Percentiles rank a stretch among this genome's conserved stretches.
These are phyloP conservation scores for Phalacrocorax carbo DNA, from an alignment of 2,113 vertebrate genomes.

Conservation along the genomic window DNA sequence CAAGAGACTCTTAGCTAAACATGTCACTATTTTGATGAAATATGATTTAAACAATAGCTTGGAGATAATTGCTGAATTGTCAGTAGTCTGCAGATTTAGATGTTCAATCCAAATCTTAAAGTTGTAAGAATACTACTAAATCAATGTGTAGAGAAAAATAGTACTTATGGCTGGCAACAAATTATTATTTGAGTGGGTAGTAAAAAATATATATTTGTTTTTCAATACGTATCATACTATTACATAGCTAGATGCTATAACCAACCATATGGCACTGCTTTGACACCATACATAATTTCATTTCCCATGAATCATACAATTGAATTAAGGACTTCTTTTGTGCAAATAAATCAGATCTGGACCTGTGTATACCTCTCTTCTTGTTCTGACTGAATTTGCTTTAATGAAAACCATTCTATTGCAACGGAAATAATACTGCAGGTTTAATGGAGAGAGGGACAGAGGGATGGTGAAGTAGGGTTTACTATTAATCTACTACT, in stretches of 20 bases:
- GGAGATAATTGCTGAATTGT: conserved; percentile 21
- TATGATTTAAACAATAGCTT: conserved; percentile 25
- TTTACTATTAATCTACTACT: background rate
- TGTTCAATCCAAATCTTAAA: background rate
- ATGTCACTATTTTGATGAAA: conserved; percentile 29
- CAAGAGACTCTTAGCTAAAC: background rate
- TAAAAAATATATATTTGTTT: background rate
- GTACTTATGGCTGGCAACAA: background rate
- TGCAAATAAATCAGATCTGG: background rate
- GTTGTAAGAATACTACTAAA: background rate
- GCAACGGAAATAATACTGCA: background rate
- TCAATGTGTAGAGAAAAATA: background rate
- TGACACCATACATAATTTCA: background rate
- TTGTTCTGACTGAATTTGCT: background rate
- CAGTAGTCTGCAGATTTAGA: background rate
- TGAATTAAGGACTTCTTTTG: background rate
- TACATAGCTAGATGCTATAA: background rate
- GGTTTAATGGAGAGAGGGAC: background rate
- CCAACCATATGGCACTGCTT: background rate
- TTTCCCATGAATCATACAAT: background rate
- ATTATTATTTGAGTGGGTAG: background rate
- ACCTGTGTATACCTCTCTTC: background rate
- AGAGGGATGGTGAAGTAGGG: background rate
- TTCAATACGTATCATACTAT: background rate
- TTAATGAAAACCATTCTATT: background rate